Evolutionary conservation across 2,888 invertebrate species (phyloP).

Genomic region (Trachelus iudaicus): DNA sequence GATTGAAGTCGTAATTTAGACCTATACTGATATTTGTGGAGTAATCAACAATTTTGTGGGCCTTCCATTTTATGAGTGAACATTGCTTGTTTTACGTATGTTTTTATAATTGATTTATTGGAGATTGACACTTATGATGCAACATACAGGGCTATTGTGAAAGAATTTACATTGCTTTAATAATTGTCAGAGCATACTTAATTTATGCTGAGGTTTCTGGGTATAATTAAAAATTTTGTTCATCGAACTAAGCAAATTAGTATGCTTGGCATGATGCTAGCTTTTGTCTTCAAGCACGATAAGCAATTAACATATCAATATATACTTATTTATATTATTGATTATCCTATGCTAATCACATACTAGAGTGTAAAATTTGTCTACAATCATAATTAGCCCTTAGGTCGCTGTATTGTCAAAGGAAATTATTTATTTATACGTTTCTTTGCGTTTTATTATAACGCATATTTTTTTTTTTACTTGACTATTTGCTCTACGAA

Average conservation of each 20-base stretch:
- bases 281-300: neutral
- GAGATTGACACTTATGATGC: neutral
- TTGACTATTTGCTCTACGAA: neutral
- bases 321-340: neutral
- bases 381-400: neutral
- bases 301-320: neutral
- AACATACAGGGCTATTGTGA: neutral
- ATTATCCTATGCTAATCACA: neutral
- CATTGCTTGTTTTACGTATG: neutral
- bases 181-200: neutral
- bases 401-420: neutral
- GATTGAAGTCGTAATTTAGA: neutral
- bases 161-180: neutral
- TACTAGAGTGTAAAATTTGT: neutral
- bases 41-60: neutral
- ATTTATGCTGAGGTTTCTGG: neutral
- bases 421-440: neutral
- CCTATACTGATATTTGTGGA: neutral
- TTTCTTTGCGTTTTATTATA: neutral
- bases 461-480: neutral
- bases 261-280: neutral
- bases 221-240: neutral
- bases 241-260: neutral
- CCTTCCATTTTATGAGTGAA: neutral
- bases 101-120: neutral